A percentile compares a stretch with the other conserved stretches of the same genome.
These are phyloP conservation scores for Chelon auratus DNA, from an alignment of 2,797 vertebrate genomes.

Conservation along the genomic window DNA sequence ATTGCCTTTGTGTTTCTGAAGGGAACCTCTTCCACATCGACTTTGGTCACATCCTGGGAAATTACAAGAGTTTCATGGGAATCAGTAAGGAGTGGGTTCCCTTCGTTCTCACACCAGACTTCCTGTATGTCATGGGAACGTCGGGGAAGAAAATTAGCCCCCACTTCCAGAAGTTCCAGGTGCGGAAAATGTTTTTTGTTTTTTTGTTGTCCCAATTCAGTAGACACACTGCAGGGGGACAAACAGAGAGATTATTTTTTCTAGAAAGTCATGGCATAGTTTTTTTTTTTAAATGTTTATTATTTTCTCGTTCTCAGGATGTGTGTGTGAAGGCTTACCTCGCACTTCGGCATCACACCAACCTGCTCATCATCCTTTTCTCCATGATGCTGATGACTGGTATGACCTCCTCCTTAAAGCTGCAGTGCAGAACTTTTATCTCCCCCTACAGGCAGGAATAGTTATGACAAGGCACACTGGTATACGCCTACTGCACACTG, in stretches of 20 bases:
- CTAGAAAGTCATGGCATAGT: too few species aligned
- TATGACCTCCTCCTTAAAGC: conserved; percentile 27
- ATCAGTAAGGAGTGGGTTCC: conserved; percentile 99
- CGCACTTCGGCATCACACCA: conserved; percentile 96
- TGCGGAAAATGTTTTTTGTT: conserved; percentile 64
- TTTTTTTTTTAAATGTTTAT: too few species aligned
- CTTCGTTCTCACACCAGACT: conserved; percentile 98
- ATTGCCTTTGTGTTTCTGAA: conserved; percentile 61
- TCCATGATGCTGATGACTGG: conserved; percentile 99
- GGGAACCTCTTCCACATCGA: conserved; percentile 99
- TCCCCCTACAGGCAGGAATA: too few species aligned
- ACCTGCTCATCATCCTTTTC: conserved; percentile 97
- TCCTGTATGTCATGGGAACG: conserved; percentile 98
- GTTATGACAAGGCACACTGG: too few species aligned
- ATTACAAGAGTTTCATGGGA: conserved; percentile 99
- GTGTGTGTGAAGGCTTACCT: conserved; percentile 96
- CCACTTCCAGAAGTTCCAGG: conserved; percentile 98
- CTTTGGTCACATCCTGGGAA: conserved; percentile 99
- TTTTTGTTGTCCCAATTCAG: neutral
- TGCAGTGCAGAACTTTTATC: neutral
- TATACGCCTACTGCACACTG: too few species aligned
- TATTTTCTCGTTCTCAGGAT: conserved; percentile 78
- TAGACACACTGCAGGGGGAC: too few species aligned
- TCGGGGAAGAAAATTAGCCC: conserved; percentile 95
- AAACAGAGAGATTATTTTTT: too few species aligned